A percentile compares a stretch with the other conserved stretches of the same genome.
phyloP scores from a whole-genome alignment of 2,113 vertebrate genomes.

The Toxotes jaculatrix region DNA sequence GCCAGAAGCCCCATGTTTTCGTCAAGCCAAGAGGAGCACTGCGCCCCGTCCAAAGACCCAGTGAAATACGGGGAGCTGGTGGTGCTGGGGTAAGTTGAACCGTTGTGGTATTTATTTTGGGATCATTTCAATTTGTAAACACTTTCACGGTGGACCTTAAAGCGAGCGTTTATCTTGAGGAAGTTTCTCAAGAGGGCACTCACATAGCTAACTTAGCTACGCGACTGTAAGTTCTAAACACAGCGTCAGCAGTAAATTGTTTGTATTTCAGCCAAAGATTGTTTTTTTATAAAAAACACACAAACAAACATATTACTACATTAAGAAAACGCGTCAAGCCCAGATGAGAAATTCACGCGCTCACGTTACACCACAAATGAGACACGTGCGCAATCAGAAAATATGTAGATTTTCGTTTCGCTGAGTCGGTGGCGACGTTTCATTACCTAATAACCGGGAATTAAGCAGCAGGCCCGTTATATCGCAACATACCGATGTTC shows the following conservation, averaged over 20 bases:
- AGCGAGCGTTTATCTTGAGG: constrained; percentile 11
- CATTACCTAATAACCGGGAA: background rate
- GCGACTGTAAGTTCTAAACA: constrained; percentile 11
- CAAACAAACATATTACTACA: background rate
- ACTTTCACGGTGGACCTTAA: background rate
- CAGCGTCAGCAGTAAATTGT: background rate
- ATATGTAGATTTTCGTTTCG: constrained; percentile 46
- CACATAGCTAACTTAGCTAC: constrained; percentile 30
- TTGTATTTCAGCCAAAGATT: background rate
- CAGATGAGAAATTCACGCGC: constrained; percentile 46
- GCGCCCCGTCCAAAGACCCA: constrained; percentile 93
- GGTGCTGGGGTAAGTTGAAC: constrained; percentile 91
- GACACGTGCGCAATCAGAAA: constrained; percentile 72
- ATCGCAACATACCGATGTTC: background rate
- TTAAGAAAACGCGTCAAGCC: background rate
- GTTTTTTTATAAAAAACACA: no score
- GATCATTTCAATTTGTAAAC: background rate
- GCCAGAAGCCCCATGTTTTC: constrained; percentile 92
- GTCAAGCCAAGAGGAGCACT: constrained; percentile 91
- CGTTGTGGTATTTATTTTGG: background rate
- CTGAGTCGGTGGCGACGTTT: constrained; percentile 10
- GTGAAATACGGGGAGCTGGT: constrained; percentile 96
- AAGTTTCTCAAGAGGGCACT: constrained; percentile 56
- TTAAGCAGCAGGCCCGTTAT: background rate
- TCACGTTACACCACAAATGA: constrained; percentile 76